phyloP scores from a whole-genome alignment of 2,113 vertebrate genomes.

The Dipodomys merriami region DNA sequence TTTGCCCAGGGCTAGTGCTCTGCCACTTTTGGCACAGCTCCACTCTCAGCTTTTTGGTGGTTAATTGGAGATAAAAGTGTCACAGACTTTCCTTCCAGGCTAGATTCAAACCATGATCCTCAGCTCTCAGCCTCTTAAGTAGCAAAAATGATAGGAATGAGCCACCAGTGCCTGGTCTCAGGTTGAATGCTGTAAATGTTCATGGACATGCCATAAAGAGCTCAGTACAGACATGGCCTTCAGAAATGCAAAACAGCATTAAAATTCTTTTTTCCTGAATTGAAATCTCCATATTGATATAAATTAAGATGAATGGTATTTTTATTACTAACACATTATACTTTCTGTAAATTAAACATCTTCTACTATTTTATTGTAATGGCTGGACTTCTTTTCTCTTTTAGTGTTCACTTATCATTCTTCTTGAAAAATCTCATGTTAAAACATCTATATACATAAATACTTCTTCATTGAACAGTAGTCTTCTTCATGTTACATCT shows the following conservation, averaged over 20 bases:
- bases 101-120: no score
- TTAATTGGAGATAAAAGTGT: no score
- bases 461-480: neutral
- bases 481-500: neutral
- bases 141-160: no score
- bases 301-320: constrained; percentile 71
- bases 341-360: constrained; percentile 77
- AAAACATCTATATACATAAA: neutral
- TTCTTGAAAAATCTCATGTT: neutral
- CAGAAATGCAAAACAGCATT: constrained; percentile 62
- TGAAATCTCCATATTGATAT: constrained; percentile 76
- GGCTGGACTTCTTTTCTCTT: neutral
- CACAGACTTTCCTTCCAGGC: no score
- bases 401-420: neutral
- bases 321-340: constrained; percentile 77
- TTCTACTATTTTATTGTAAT: neutral
- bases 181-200: constrained; percentile 62
- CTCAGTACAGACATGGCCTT: constrained; percentile 44
- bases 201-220: constrained; percentile 17
- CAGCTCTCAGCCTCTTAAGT: constrained; percentile 16
- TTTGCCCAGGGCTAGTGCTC: no score
- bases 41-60: no score
- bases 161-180: no score
- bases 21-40: no score
- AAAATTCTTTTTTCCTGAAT: constrained; percentile 68